Evolutionary conservation across 2,797 vertebrate genomes (phyloP), one percentile per base, ranked within the genome.

Genomic region (Thunnus albacares): DNA sequence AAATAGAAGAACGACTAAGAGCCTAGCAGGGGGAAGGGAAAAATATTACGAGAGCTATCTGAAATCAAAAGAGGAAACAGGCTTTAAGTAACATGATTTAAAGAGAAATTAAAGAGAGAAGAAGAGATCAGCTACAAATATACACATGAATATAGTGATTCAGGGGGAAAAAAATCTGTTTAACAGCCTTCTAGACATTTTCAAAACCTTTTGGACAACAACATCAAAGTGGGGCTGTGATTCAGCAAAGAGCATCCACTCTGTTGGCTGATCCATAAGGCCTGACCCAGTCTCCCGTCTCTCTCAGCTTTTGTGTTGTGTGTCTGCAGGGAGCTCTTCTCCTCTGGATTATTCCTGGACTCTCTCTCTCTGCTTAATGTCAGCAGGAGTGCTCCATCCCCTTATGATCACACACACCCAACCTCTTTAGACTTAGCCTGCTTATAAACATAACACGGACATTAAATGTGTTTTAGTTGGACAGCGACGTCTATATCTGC

Each of bases 381-480:
- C 75, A 83, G 63, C 64, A 64, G 35, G 73, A 51, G 49, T 64
- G 71, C 81, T 55, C 72, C 61, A 71, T 35, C 53, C 72, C 24
- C 69, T 71, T 70, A 57, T 71, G 68, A 83, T 90, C 81, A 77
- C 38, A 77, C 38, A 77, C 81, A 77, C 81, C 86, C 77, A 53
- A 43, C 60, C 65, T 83, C 81, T 18, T 18, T 51, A 53, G 28
- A 70, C 82, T 89, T 57, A 86, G 73, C 56, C 65, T 75, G 52
- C 77, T 91, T 75, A 83, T 62, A 71, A 88, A 85, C 80, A 88
- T 79, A 83, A 87, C 82, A 62, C 47, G 73, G 81, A 91, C 67
- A 68, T 71, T 69, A 77, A 77, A 35, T 51, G 41, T 30, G 57
- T 33, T 73, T 71, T 18, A 70, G 49, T 64, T 73, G n/a, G 47